Conservation (phyloP, 1,140 invertebrate species). For the silkworm (Bombyx mori) region ASM3026992v2 NC_085120.1:12248001-12248500, state of each 20-base stretch:
- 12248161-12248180: background rate
- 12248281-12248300: slow-evolving; percentile 88
- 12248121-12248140: no score
- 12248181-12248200: background rate
- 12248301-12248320: slow-evolving; percentile 85
- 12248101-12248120: no score
- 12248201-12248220: background rate
- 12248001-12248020: no score
- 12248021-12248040: no score
- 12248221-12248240: background rate
- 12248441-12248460: background rate
- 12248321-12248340: slow-evolving; percentile 86
- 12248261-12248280: slow-evolving; percentile 87
- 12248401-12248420: slow-evolving; percentile 76
- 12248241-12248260: slow-evolving; percentile 66
- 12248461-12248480: background rate
- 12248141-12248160: no score
- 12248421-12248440: slow-evolving; percentile 45
- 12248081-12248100: no score
- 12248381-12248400: slow-evolving; percentile 87
- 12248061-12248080: no score
- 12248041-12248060: no score
- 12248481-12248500: background rate
- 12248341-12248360: slow-evolving; percentile 80
- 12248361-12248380: slow-evolving; percentile 80